Percentiles rank a stretch among this genome's conserved stretches.
Evolutionary conservation across 2,888 invertebrate species (phyloP).

Genomic region (Aphodius sticticus): DNA sequence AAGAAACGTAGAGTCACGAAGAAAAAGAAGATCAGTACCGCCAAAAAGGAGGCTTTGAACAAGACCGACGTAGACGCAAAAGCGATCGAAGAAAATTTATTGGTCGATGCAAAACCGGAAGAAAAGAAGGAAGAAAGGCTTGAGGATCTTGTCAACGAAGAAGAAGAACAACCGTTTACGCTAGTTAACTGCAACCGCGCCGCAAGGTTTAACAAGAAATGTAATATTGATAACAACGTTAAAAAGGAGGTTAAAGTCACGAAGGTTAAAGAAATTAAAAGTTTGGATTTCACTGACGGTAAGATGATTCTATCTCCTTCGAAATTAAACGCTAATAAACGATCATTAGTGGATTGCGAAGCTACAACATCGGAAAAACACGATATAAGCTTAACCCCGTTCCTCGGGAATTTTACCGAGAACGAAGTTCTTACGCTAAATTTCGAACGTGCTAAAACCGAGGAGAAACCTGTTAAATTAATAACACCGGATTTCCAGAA

Average conservation of each 20-base stretch:
- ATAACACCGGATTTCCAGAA: conserved; percentile 38
- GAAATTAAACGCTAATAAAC: conserved; percentile 50
- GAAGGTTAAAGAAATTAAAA: conserved; percentile 43
- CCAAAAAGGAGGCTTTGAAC: conserved; percentile 24
- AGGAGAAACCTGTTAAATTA: conserved; percentile 24
- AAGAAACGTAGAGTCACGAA: conserved; percentile 34
- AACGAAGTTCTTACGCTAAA: conserved; percentile 9
- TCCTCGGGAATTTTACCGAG: neutral
- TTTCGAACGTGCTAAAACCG: neutral
- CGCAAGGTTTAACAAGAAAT: conserved; percentile 47
- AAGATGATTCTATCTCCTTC: conserved; percentile 49
- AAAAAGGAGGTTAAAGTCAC: conserved; percentile 39
- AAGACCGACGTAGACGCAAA: conserved; percentile 30
- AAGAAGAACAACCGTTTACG: conserved; percentile 25
- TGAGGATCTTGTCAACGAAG: conserved; percentile 23
- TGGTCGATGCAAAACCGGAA: conserved; percentile 24
- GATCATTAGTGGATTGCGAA: conserved; percentile 42
- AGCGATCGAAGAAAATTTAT: conserved; percentile 33
- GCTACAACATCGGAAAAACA: neutral
- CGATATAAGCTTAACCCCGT: conserved; percentile 5
- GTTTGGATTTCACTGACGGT: conserved; percentile 39
- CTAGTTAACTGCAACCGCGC: conserved; percentile 44
- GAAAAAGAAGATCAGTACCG: conserved; percentile 25
- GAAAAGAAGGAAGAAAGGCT: conserved; percentile 24
- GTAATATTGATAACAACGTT: conserved; percentile 45